phyloP scores from a whole-genome alignment of 1,140 invertebrate species.

The Dufourea novaeangliae region DNA sequence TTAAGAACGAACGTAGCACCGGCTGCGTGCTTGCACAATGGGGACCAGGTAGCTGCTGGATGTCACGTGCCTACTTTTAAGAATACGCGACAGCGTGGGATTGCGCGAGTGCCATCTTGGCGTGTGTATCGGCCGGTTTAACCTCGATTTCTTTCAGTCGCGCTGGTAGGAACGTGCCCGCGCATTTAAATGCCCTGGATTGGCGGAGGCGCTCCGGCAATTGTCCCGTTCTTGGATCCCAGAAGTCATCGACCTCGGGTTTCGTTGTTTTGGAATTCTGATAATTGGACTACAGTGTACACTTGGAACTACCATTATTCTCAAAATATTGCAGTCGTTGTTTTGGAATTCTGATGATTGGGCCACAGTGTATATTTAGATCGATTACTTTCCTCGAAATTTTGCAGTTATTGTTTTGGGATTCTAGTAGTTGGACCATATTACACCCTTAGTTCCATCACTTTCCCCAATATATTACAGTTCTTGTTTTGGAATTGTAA shows the following conservation, averaged over 20 bases:
- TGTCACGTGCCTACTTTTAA: conserved; percentile 38
- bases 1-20: too few species aligned
- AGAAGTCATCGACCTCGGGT: neutral
- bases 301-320: too few species aligned
- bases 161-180: conserved; percentile 35
- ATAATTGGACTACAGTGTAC: neutral
- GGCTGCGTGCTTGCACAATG: conserved; percentile 51
- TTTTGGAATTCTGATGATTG: too few species aligned
- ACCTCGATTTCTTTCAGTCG: conserved; percentile 56
- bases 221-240: neutral
- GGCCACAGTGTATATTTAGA: too few species aligned
- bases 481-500: too few species aligned
- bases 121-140: conserved; percentile 45
- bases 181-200: conserved; percentile 5
- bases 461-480: too few species aligned
- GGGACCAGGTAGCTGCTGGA: conserved; percentile 1
- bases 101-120: conserved; percentile 45
- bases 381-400: too few species aligned
- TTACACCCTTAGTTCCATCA: too few species aligned
- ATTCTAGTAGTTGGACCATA: too few species aligned
- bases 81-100: conserved; percentile 45
- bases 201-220: neutral
- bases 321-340: too few species aligned
- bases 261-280: neutral
- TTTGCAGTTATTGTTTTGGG: too few species aligned